Percentiles rank a stretch among this genome's conserved stretches.
Conservation (phyloP, 2,888 invertebrate genomes). For the Drosophila setosimentum region DNA sequence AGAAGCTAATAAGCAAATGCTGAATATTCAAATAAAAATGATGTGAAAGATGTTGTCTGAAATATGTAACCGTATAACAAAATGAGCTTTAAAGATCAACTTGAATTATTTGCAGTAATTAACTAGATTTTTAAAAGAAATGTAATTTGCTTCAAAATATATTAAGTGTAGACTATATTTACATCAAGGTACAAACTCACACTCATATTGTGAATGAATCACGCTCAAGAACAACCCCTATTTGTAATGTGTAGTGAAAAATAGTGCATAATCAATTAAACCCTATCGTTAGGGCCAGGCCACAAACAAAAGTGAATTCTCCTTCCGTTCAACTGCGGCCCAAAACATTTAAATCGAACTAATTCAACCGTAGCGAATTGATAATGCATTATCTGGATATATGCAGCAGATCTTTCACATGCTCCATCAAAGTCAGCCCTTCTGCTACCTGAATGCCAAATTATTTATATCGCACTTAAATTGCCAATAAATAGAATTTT, state of each 20-base stretch:
- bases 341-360: conserved; percentile 59
- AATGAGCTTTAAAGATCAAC: neutral
- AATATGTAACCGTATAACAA: neutral
- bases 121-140: neutral
- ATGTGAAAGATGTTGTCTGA: neutral
- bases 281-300: conserved; percentile 46
- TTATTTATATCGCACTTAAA: conserved; percentile 79
- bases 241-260: conserved; percentile 44
- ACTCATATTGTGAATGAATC: conserved; percentile 27
- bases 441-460: conserved; percentile 72
- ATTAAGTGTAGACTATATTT: neutral
- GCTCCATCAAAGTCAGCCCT: conserved; percentile 71
- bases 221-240: conserved; percentile 33
- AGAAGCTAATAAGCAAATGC: neutral
- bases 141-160: neutral
- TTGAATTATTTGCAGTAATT: neutral
- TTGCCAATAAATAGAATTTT: conserved; percentile 77
- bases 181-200: conserved; percentile 2
- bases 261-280: conserved; percentile 74
- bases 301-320: conserved; percentile 41
- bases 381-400: conserved; percentile 67
- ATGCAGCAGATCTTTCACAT: conserved; percentile 49
- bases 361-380: conserved; percentile 77
- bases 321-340: conserved; percentile 9
- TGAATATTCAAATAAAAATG: neutral